Evolutionary conservation across 2,113 vertebrate genomes (phyloP), one percentile per base, ranked within the genome.

Genomic region (Crotalus helleri): DNA sequence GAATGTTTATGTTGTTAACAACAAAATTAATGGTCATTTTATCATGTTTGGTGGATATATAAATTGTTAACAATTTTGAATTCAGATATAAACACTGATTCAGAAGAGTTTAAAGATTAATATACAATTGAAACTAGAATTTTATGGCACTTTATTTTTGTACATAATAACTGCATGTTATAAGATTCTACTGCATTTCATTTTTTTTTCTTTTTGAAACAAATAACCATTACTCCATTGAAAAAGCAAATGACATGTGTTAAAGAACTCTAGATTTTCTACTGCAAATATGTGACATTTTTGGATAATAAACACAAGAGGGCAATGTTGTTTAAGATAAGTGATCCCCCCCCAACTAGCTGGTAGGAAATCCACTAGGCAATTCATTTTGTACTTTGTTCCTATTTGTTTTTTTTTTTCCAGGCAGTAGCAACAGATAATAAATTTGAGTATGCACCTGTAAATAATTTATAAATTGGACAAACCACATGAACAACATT

Each of bases 251-350:
- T 13, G 33, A 17, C n/a, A 33, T 55, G n/a, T 39, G 13, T 8
- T 74, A 19, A 81, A 81, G 69, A 19, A 17, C 33, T 39, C 33
- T 9, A 81, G 33, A 81, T 21, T 81, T 81, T 81, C 69, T 39
- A 81, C 15, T 39, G 69, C 69, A 74, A 39, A 81, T 81, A 81
- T 81, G 33, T 19, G 33, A 81, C 10, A 85, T 39, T 39, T 90
- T 87, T 11, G 5, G 13, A 64, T 33, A 54, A 19, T 59, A 17
- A 89, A 24, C 94, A 93, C 92, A 81, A 59, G 94, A 93, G 94
- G 92, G 94, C 88, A 93, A 59, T 49, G 51, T 93, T 92, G 92
- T 55, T 93, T 91, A 57, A 89, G 46, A 44, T 10, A 94, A 57
- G 1, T 85, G 11, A 64, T 0, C 1, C 4, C 11, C 12, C 4